Evolutionary conservation across 2,797 vertebrate genomes (phyloP).

Genomic region (Micropoecilia bifurca): DNA sequence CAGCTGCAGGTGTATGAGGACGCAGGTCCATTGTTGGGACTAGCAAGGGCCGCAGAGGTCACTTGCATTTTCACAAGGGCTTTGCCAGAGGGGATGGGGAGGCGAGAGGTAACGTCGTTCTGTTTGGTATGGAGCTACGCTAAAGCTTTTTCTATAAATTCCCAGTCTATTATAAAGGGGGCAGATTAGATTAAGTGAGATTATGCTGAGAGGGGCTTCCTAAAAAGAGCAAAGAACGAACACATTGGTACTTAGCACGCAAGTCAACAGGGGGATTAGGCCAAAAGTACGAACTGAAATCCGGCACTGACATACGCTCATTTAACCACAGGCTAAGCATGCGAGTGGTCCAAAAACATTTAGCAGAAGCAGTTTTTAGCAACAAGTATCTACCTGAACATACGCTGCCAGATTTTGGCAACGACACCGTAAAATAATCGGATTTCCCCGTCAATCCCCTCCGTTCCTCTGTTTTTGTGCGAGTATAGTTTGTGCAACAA

Average conservation of each 20-base stretch:
- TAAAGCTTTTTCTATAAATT: constrained; percentile 77
- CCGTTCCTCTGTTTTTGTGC: constrained; percentile 10
- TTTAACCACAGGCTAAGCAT: constrained; percentile 52
- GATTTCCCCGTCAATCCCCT: neutral
- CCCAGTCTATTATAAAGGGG: constrained; percentile 76
- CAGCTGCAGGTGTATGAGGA: constrained; percentile 71
- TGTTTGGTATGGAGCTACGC: constrained; percentile 76
- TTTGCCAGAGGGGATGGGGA: constrained; percentile 69
- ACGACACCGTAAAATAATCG: constrained; percentile 14
- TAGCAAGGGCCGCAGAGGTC: constrained; percentile 77
- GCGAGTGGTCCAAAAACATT: constrained; percentile 54
- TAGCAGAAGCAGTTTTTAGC: constrained; percentile 4
- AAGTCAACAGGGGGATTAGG: constrained; percentile 81
- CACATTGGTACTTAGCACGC: constrained; percentile 73
- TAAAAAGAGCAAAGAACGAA: constrained; percentile 82
- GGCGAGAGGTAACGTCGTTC: constrained; percentile 55
- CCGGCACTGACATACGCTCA: constrained; percentile 72
- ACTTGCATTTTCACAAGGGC: constrained; percentile 78
- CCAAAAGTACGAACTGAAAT: constrained; percentile 69
- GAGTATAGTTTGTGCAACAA: constrained; percentile 63
- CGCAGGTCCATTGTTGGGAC: constrained; percentile 71
- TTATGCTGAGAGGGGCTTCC: constrained; percentile 77
- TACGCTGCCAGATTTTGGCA: constrained; percentile 16
- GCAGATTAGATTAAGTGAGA: constrained; percentile 85
- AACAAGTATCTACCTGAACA: constrained; percentile 18